Evolutionary conservation across 1,140 invertebrate species (phyloP).

Genomic region (Eumeta japonica): DNA sequence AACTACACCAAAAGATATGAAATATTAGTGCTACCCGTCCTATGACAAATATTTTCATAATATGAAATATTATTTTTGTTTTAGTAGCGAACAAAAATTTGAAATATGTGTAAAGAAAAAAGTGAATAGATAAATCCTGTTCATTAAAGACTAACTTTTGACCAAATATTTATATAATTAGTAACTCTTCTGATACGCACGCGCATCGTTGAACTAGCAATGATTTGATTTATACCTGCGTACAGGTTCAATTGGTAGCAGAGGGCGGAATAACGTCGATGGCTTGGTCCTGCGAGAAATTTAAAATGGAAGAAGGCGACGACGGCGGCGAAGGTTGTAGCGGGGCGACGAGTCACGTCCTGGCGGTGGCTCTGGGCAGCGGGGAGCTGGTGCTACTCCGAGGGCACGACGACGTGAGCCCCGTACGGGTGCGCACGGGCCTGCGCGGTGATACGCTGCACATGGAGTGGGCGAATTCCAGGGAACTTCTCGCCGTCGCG

Average conservation of each 20-base stretch:
- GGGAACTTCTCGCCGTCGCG: conserved; percentile 89
- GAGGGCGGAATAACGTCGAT: conserved; percentile 85
- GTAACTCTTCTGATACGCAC: no score
- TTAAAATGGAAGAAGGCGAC: conserved; percentile 95
- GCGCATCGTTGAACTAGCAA: no score
- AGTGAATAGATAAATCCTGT: no score
- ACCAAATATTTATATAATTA: no score
- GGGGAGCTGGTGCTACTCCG: conserved; percentile 86
- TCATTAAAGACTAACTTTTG: no score
- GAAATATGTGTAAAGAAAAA: no score
- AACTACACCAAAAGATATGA: no score
- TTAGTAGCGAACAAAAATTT: no score
- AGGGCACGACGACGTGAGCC: conserved; percentile 90
- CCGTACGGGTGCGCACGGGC: conserved; percentile 79
- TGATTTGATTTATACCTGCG: no score
- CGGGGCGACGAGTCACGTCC: conserved; percentile 61
- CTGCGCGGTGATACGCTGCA: conserved; percentile 73
- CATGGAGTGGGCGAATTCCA: conserved; percentile 95
- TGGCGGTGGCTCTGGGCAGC: conserved; percentile 86
- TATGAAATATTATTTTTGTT: no score
- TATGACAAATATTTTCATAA: no score
- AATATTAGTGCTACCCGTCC: no score
- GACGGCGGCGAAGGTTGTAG: conserved; percentile 60
- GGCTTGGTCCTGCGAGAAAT: conserved; percentile 96
- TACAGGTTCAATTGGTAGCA: conserved; percentile 76